Base-by-base conservation (phyloP, 2,888 invertebrate genomes). In the Argyra leucocephala region DNA sequence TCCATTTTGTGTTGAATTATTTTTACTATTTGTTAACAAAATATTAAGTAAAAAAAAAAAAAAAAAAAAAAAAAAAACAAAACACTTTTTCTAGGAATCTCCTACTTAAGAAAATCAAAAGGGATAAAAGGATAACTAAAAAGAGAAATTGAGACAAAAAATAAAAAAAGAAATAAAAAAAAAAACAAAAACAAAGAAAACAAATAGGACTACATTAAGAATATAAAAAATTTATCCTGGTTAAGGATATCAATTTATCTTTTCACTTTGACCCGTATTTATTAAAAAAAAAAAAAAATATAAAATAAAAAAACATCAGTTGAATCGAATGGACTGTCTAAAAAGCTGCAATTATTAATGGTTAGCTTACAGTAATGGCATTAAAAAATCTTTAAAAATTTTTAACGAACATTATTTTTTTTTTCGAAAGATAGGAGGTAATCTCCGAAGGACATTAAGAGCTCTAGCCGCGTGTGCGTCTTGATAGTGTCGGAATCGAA, bases 141-240 rank as follows among this genome's bases (percentile, higher is more conserved):
- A 18, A 48, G n/a, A 48, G 18, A 48, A 48, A 2, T 48, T 48
- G 9, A 48, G 5, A 48, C 48, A 15, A 48, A 48, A n/a, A 48
- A 2, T 10, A 37, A 2, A 15, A 37, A 15, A 48, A 48, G 5
- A 15, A n/a, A 18, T 2, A 48, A 18, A 48, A 48, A 5, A n/a
- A 18, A 48, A 31, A 1, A 18, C 48, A 48, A 48, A 48, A 48
- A 18, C 9, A 48, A 5, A 48, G 1, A 48, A 48, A 48, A 48
- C 48, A 48, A 48, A 48, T 48, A 48, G 48, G 18, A 48, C 18
- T 48, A 48, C 48, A 48, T 48, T 48, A 48, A 48, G 48, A 48
- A 48, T 48, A n/a, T 48, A 48, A 48, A 48, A 31, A n/a, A 18
- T 48, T 48, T 18, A 18, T n/a, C 48, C 48, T 48, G 48, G 48